Evolutionary conservation across 2,797 vertebrate genomes (phyloP).

Genomic region (Nyctibius grandis): DNA sequence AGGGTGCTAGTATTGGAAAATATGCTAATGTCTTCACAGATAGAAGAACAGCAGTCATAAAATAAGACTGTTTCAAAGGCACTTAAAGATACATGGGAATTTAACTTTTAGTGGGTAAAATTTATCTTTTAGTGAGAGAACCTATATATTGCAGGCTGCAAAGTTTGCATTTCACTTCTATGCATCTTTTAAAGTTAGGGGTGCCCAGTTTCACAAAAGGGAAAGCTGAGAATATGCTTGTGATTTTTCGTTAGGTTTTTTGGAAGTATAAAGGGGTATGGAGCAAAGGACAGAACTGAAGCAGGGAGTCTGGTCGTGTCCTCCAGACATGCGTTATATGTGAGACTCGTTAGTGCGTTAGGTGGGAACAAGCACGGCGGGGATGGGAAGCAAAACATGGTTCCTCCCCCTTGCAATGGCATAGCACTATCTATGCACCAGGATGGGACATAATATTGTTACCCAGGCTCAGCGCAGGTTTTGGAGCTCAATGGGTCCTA

Average conservation of each 20-base stretch:
- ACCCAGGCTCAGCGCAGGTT: rapidly evolving
- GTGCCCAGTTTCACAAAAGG: neutral
- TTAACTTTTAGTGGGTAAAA: neutral
- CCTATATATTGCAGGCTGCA: neutral
- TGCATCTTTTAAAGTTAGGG: neutral
- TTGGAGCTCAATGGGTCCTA: neutral
- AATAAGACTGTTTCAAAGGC: neutral
- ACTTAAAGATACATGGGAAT: neutral
- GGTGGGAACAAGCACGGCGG: neutral
- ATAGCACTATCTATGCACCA: neutral
- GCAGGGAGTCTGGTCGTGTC: neutral
- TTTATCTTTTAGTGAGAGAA: neutral
- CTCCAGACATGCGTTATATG: rapidly evolving
- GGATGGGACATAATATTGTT: rapidly evolving
- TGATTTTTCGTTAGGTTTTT: neutral
- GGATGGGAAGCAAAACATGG: neutral
- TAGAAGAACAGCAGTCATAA: neutral
- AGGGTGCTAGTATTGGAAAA: neutral
- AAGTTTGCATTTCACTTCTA: neutral
- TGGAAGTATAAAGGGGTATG: neutral
- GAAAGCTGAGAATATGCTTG: rapidly evolving
- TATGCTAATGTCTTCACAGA: neutral
- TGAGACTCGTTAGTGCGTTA: rapidly evolving
- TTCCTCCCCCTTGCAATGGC: rapidly evolving
- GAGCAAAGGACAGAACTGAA: neutral